Evolutionary conservation across 64 coral and sea anemone genomes (phyloP), one percentile per base, ranked within the genome.

Genomic region (Actinia equina): DNA sequence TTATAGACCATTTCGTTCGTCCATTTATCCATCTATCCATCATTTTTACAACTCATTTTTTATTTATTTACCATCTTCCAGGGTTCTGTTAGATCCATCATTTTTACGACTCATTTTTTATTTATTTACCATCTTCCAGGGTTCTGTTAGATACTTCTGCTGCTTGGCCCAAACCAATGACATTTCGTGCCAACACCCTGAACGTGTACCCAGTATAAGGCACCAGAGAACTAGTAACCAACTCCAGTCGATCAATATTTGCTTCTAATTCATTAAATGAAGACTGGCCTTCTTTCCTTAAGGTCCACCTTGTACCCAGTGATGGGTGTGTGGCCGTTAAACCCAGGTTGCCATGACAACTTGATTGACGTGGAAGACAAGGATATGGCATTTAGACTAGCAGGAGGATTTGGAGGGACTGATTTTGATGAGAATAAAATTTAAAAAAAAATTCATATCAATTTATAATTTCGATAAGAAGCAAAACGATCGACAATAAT

Each of bases 331-430:
- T 93, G 88, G 37, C 96, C 96, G 70, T 95, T 84, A 88, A 95
- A 98, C 3, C 90, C 90, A 77, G 90, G 90, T 83, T 87, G 82
- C 96, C 96, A 98, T 59, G 85, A 95, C 59, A 98, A 86, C 63
- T 93, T 30, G 52, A 98, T 80, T 4, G 86, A 87, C 10, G 93
- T 88, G 19, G 93, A 92, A 22, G 96, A 90, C 43, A 82, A 43
- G 6, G 93, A 59, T 19, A 57, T 42, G 25, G 90, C 93, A 10
- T 37, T 86, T 2, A 98, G 44, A 87, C 25, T 30, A 16, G 85
- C 43, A 13, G 90, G 96, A 57, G 82, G 59, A 74, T 83, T 91
- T 44, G 96, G 96, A 52, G 85, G 85, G 26, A 93, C 96, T 95
- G 59, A n/a, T 77, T 80, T 71, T 54, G 10, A 87, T 19, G 18